Percentiles rank a stretch among this genome's conserved stretches.
These are phyloP conservation scores for Trichoplusia ni DNA, from an alignment of 1,140 invertebrate genomes.

Conservation along the genomic window DNA sequence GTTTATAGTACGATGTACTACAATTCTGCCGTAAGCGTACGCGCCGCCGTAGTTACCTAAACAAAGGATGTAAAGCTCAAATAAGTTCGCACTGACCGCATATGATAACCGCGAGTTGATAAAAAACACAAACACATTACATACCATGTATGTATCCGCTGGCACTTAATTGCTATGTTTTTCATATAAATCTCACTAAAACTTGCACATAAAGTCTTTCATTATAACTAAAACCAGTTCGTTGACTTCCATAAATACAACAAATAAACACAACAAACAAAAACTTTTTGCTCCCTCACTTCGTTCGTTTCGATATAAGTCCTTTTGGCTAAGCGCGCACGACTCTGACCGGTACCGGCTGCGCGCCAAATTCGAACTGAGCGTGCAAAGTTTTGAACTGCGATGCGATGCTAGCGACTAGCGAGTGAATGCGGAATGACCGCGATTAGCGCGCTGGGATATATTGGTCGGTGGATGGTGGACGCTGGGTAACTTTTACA, in stretches of 20 bases:
- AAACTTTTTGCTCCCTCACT: constrained; percentile 54
- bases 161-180: constrained; percentile 17
- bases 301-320: constrained; percentile 20
- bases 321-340: constrained; percentile 54
- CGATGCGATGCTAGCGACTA: constrained; percentile 29
- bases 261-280: constrained; percentile 60
- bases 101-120: constrained; percentile 68
- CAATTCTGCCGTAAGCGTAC: constrained; percentile 61
- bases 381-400: constrained; percentile 11
- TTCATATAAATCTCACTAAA: not conserved
- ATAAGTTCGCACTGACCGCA: constrained; percentile 61
- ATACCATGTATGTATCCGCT: constrained; percentile 45
- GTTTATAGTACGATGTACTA: constrained; percentile 52
- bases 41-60: constrained; percentile 64
- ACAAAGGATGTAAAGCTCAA: constrained; percentile 76
- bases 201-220: not conserved
- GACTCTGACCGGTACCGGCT: constrained; percentile 59
- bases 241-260: constrained; percentile 54
- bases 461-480: constrained; percentile 26
- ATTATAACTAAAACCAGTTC: constrained; percentile 24
- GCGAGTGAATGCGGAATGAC: constrained; percentile 35
- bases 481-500: constrained; percentile 22
- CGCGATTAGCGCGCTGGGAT: constrained; percentile 22
- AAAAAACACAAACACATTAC: constrained; percentile 62
- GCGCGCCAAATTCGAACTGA: constrained; percentile 76